Conservation (phyloP, 2,113 vertebrate genomes). For the Python bivittatus region DNA sequence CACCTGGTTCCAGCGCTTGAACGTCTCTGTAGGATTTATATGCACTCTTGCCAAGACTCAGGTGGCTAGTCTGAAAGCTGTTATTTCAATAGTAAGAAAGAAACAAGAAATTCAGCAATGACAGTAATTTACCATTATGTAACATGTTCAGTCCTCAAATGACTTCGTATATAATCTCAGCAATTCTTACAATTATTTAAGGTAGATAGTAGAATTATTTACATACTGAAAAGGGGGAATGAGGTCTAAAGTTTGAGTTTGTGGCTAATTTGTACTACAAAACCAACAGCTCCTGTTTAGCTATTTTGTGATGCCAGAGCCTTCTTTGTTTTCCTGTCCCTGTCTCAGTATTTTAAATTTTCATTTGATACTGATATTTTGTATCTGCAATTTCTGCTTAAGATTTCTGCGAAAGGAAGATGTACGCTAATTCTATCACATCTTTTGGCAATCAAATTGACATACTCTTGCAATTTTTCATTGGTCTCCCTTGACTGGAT, state of each 20-base stretch:
- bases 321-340: background rate
- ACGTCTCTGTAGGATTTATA: background rate
- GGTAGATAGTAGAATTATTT: background rate
- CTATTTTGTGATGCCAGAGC: background rate
- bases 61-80: background rate
- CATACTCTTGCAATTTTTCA: constrained; percentile 48
- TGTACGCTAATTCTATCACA: constrained; percentile 6
- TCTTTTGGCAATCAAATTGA: constrained; percentile 24
- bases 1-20: background rate
- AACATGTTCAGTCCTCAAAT: background rate
- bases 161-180: background rate
- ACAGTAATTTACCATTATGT: background rate
- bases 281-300: background rate
- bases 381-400: background rate
- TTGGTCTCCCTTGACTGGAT: constrained; percentile 66
- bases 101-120: constrained; percentile 1
- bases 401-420: constrained; percentile 30
- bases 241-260: background rate
- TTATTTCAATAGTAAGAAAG: background rate
- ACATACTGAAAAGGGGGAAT: background rate
- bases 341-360: constrained; percentile 7
- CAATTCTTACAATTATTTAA: background rate
- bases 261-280: background rate
- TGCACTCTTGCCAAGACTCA: background rate
- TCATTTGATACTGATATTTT: background rate